These are phyloP conservation scores for Pheosia tremula DNA, from an alignment of 2,888 invertebrate genomes.

Conservation along the genomic window DNA sequence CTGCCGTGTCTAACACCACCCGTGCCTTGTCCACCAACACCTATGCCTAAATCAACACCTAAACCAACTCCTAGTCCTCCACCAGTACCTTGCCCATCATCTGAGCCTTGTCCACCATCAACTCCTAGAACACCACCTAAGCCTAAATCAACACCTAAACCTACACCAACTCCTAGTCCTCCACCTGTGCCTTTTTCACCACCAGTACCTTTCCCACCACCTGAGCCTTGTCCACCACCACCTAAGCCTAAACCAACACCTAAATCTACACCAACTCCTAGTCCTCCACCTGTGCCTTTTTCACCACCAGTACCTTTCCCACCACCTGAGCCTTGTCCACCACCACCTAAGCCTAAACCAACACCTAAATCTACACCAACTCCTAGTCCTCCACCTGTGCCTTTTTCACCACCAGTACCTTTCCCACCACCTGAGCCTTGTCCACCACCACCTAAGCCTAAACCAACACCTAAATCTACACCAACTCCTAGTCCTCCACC, in stretches of 20 bases:
- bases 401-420: conserved; percentile 11
- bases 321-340: conserved; percentile 11
- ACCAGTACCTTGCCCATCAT: neutral
- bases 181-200: neutral
- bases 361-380: conserved; percentile 12
- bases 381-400: neutral
- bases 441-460: conserved; percentile 20
- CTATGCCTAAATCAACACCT: neutral
- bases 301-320: conserved; percentile 24
- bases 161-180: conserved; percentile 7
- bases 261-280: conserved; percentile 26
- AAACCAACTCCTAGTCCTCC: neutral
- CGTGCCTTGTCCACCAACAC: neutral
- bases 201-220: no score
- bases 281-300: conserved; percentile 19
- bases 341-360: conserved; percentile 13
- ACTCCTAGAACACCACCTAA: conserved; percentile 1
- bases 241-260: conserved; percentile 3
- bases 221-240: conserved; percentile 5
- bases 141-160: conserved; percentile 7
- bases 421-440: conserved; percentile 8
- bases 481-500: conserved; percentile 1
- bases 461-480: conserved; percentile 12
- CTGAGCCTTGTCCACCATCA: conserved; percentile 3
- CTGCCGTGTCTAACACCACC: conserved; percentile 7